Conservation (phyloP, 2,888 invertebrate genomes). For the Epinotia ramella region DNA sequence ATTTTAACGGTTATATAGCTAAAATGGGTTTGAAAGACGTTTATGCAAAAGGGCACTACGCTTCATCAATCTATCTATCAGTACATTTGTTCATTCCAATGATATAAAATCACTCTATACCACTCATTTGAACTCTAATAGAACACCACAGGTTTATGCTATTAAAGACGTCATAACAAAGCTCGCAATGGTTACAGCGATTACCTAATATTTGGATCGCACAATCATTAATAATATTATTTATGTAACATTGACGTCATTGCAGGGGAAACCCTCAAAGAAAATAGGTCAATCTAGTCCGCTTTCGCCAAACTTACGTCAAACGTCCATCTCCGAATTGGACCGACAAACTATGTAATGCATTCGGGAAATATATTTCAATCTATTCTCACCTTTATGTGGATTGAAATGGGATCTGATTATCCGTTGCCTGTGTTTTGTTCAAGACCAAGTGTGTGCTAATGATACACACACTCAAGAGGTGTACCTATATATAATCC, state of each 20-base stretch:
- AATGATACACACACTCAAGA: constrained; percentile 39
- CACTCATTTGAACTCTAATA: constrained; percentile 7
- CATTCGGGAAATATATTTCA: constrained; percentile 45
- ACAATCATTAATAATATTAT: constrained; percentile 57
- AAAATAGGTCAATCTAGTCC: constrained; percentile 75
- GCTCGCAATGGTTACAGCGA: constrained; percentile 36
- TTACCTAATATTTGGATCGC: constrained; percentile 67
- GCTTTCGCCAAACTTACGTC: constrained; percentile 71
- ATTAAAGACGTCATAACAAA: constrained; percentile 17
- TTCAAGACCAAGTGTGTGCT: constrained; percentile 40
- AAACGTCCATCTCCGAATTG: constrained; percentile 58
- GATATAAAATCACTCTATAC: neutral
- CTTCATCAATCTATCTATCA: neutral
- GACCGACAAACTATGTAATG: constrained; percentile 52
- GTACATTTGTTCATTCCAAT: neutral
- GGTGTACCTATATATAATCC: constrained; percentile 45
- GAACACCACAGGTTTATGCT: neutral
- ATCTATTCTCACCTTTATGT: constrained; percentile 42
- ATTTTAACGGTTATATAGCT: no score
- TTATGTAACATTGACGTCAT: constrained; percentile 76
- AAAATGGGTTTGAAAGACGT: no score
- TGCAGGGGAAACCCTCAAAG: constrained; percentile 61
- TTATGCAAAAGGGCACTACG: no score
- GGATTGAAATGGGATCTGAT: constrained; percentile 25
- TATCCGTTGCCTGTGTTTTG: neutral